Conservation (phyloP, 2,797 vertebrate genomes). For the Hydrocynus forskahlii region DNA sequence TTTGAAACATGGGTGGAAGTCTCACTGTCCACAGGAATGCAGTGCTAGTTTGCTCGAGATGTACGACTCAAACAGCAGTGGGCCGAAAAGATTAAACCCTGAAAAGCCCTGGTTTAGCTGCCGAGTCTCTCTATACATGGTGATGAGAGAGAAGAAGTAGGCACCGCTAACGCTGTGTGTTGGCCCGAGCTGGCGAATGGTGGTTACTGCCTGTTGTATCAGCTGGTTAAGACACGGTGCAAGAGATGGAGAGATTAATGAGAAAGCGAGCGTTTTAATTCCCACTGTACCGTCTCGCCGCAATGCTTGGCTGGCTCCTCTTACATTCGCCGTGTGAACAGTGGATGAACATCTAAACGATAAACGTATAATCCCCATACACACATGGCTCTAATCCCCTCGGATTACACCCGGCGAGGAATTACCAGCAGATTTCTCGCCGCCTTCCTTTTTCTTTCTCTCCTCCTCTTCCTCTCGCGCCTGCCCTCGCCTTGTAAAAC, state of each 20-base stretch:
- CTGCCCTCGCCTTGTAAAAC: constrained; percentile 76
- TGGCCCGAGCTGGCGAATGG: not conserved
- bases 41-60: too few relatives aligned
- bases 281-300: constrained; percentile 28
- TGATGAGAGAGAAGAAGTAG: constrained; percentile 16
- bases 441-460: constrained; percentile 62
- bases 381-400: constrained; percentile 73
- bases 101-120: not conserved
- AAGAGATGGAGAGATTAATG: constrained; percentile 42
- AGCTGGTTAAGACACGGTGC: constrained; percentile 7
- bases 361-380: constrained; percentile 78
- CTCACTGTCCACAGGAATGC: too few relatives aligned
- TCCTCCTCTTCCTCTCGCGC: constrained; percentile 63
- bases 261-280: constrained; percentile 21
- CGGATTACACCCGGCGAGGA: constrained; percentile 79
- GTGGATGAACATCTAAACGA: constrained; percentile 72
- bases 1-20: too few relatives aligned
- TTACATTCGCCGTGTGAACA: constrained; percentile 52
- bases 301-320: constrained; percentile 32
- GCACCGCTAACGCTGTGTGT: constrained; percentile 77
- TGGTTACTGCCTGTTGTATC: not conserved
- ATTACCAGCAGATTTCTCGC: constrained; percentile 74
- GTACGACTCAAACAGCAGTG: not conserved
- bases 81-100: not conserved
- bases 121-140: not conserved